These are phyloP conservation scores for Etheostoma cragini DNA, from an alignment of 2,113 vertebrate genomes.

Conservation along the genomic window DNA sequence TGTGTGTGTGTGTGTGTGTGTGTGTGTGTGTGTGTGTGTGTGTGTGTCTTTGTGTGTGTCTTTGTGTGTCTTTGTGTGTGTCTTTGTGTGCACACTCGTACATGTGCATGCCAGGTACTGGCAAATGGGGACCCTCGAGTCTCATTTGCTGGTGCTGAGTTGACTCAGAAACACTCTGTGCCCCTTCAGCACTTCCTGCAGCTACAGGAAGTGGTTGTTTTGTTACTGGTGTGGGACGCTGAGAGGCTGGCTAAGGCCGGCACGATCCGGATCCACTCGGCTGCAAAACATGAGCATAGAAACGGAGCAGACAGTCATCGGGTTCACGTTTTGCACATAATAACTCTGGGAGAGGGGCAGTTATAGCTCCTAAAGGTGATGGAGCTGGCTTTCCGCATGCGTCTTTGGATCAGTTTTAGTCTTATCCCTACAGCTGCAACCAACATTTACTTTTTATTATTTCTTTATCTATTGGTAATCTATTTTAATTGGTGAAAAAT, in stretches of 20 bases:
- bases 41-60: background rate
- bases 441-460: background rate
- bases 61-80: background rate
- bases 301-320: constrained; percentile 32
- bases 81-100: background rate
- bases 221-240: constrained; percentile 39
- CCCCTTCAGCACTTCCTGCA: constrained; percentile 56
- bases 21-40: background rate
- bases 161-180: constrained; percentile 43
- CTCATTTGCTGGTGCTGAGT: constrained; percentile 21
- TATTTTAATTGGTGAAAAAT: too few species aligned
- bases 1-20: background rate
- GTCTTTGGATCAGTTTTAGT: background rate
- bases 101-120: background rate
- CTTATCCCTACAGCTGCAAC: background rate
- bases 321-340: constrained; percentile 31
- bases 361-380: background rate
- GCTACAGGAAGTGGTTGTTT: constrained; percentile 59
- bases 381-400: background rate
- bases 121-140: background rate
- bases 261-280: constrained; percentile 21
- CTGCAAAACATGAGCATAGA: constrained; percentile 35
- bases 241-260: constrained; percentile 31
- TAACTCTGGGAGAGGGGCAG: background rate
- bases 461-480: too few species aligned